phyloP scores from a whole-genome alignment of 2,113 vertebrate species.

The Thryonomys swinderianus region DNA sequence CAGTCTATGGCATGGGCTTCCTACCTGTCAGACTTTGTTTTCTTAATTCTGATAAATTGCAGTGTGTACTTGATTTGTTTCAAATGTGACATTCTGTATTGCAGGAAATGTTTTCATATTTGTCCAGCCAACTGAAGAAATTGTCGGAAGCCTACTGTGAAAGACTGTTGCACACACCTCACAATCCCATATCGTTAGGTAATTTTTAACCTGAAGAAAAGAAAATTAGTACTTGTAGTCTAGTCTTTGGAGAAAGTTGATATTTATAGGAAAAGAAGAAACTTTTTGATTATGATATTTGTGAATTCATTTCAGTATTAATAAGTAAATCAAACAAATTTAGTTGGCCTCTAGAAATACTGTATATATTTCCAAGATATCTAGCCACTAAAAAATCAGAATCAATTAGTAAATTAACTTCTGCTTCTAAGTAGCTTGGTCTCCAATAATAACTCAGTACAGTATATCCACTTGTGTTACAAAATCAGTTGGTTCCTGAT shows the following conservation, averaged over 20 bases:
- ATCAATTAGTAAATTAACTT: background rate
- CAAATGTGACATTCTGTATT: conserved; percentile 69
- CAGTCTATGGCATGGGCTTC: background rate
- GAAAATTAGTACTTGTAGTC: conserved; percentile 28
- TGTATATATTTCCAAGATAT: conserved; percentile 55
- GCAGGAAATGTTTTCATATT: conserved; percentile 95
- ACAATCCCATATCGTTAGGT: conserved; percentile 98
- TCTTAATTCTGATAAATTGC: background rate
- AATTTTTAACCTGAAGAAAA: conserved; percentile 60
- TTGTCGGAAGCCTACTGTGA: conserved; percentile 92
- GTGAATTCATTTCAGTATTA: conserved; percentile 44
- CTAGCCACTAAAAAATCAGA: conserved; percentile 38
- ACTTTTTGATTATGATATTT: conserved; percentile 34
- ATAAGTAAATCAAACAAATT: conserved; percentile 57
- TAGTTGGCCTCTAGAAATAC: conserved; percentile 52
- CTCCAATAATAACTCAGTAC: background rate
- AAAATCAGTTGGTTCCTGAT: too few species aligned
- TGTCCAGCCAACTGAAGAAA: conserved; percentile 93
- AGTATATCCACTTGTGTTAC: too few species aligned
- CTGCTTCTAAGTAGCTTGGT: conserved; percentile 42
- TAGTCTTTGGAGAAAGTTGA: background rate
- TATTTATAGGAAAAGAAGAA: conserved; percentile 49
- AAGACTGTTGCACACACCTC: conserved; percentile 93
- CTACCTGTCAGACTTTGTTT: background rate
- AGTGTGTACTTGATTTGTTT: conserved; percentile 55